phyloP scores from a whole-genome alignment of 2,888 invertebrate genomes.

The Callyntrura guangdongensis region DNA sequence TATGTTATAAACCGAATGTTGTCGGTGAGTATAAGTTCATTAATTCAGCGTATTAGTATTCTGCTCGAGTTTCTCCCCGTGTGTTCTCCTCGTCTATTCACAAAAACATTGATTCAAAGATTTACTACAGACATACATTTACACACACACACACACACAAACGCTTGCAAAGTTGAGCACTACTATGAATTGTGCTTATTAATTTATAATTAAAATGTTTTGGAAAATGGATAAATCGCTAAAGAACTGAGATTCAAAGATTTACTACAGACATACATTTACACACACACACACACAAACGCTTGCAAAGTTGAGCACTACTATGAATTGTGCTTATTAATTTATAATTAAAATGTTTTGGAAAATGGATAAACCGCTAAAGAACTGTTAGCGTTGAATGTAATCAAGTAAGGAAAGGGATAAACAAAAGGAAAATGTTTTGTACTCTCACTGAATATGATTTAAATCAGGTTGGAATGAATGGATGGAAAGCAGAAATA shows the following conservation, averaged over 20 bases:
- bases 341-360: slow-evolving; percentile 74
- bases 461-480: slow-evolving; percentile 19
- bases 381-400: slow-evolving; percentile 17
- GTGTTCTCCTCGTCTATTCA: slow-evolving; percentile 65
- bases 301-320: not conserved
- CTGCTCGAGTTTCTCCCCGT: slow-evolving; percentile 75
- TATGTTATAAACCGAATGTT: slow-evolving; percentile 47
- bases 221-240: slow-evolving; percentile 65
- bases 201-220: slow-evolving; percentile 75
- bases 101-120: slow-evolving; percentile 21
- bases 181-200: not conserved
- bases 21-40: slow-evolving; percentile 31
- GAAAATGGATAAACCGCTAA: slow-evolving; percentile 66
- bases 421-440: slow-evolving; percentile 13
- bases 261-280: not conserved
- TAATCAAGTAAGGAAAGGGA: not conserved
- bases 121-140: not conserved
- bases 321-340: slow-evolving; percentile 30
- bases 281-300: not conserved
- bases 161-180: not conserved
- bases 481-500: slow-evolving; percentile 26
- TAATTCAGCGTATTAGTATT: slow-evolving; percentile 63
- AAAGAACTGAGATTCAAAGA: slow-evolving; percentile 49
- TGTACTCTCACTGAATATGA: slow-evolving; percentile 4
- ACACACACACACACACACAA: not conserved